Evolutionary conservation across 1,140 invertebrate genomes (phyloP).

Genomic region (Nasonia vitripennis): DNA sequence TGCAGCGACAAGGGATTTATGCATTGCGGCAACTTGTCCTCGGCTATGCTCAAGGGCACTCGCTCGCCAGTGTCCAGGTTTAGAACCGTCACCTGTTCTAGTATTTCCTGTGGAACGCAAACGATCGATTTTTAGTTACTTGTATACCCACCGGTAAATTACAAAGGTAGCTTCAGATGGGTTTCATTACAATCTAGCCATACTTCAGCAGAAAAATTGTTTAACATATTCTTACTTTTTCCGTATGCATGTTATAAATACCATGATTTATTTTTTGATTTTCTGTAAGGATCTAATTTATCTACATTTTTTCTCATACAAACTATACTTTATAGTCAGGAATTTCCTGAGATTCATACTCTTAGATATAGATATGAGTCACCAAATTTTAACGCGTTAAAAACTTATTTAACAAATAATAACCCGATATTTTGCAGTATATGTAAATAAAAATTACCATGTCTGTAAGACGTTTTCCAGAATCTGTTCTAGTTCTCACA

Average conservation of each 20-base stretch:
- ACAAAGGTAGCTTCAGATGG: neutral
- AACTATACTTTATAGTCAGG: too few species aligned
- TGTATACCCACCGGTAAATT: neutral
- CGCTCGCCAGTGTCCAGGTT: constrained; percentile 96
- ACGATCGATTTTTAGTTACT: neutral
- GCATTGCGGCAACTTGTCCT: constrained; percentile 92
- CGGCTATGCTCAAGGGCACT: constrained; percentile 90
- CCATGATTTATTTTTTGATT: too few species aligned
- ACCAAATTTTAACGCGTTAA: neutral
- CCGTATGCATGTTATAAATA: too few species aligned
- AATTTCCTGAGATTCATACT: neutral
- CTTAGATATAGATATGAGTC: neutral
- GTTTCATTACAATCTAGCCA: too few species aligned
- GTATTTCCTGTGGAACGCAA: constrained; percentile 82
- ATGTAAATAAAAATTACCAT: constrained; percentile 74
- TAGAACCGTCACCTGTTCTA: constrained; percentile 93
- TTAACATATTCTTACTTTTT: too few species aligned
- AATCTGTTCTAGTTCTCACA: constrained; percentile 88
- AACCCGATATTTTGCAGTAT: neutral
- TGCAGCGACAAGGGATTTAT: constrained; percentile 93
- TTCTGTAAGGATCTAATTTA: too few species aligned
- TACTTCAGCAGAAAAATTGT: too few species aligned
- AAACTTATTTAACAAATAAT: neutral
- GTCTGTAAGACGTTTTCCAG: constrained; percentile 88
- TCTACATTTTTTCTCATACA: too few species aligned